These are phyloP conservation scores for Furnarius figulus DNA, from an alignment of 2,113 vertebrate species.

Conservation along the genomic window DNA sequence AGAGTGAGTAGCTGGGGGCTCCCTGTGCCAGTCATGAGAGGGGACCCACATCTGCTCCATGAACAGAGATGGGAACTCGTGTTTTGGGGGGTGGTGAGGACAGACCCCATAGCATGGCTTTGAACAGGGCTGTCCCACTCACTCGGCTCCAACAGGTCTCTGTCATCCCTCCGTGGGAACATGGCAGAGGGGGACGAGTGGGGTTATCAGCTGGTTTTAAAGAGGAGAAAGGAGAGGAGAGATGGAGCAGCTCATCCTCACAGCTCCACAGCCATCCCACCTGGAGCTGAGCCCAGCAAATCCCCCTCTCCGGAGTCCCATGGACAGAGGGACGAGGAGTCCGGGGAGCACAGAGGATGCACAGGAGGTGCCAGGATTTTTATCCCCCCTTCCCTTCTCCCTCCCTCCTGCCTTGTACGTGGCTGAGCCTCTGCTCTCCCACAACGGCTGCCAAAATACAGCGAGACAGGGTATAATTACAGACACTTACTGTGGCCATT, in stretches of 20 bases:
- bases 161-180: fast-evolving
- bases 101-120: fast-evolving
- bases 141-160: not conserved
- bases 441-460: constrained; percentile 83
- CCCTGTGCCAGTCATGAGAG: not conserved
- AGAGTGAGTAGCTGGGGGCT: fast-evolving
- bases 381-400: not conserved
- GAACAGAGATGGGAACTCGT: fast-evolving
- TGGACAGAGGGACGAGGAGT: not conserved
- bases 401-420: not conserved
- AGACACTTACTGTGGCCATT: constrained; percentile 81
- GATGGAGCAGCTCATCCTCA: not conserved
- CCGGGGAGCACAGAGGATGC: not conserved
- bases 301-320: not conserved
- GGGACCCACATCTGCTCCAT: not conserved
- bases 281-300: not conserved
- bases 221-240: not conserved
- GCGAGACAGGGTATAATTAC: constrained; percentile 84
- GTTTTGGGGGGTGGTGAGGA: not conserved
- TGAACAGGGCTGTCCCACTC: not conserved
- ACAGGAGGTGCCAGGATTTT: not conserved
- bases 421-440: constrained; percentile 74
- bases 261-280: not conserved
- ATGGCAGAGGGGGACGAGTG: fast-evolving
- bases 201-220: not conserved